A percentile compares a stretch with the other conserved stretches of the same genome.
phyloP scores from a whole-genome alignment of 2,113 vertebrate species.

The Miniopterus natalensis region DNA sequence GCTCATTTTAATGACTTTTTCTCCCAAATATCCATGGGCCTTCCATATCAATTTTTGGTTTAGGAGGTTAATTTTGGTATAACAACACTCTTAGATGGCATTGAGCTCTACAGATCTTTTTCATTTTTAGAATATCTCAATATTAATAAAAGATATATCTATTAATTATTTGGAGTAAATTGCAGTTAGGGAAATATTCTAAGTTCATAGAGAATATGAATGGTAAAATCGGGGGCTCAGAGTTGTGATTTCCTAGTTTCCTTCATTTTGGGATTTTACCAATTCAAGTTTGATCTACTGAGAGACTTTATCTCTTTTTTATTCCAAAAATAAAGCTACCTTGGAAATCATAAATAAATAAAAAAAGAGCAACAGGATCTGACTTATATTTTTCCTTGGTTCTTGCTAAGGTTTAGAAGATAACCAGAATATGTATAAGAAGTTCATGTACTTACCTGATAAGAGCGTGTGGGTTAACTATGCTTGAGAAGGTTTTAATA shows the following conservation, averaged over 20 bases:
- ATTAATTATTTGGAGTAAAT: background rate
- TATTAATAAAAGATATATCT: background rate
- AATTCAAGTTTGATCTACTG: background rate
- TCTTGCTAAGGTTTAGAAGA: background rate
- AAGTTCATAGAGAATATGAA: background rate
- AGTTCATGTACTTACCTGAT: background rate
- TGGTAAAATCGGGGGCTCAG: background rate
- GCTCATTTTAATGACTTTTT: conserved; percentile 57
- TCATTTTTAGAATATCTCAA: background rate
- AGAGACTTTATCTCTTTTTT: background rate
- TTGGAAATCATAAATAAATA: background rate
- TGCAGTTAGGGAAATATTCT: background rate
- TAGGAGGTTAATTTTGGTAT: conserved; percentile 11
- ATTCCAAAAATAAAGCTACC: conserved; percentile 17
- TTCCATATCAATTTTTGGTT: conserved; percentile 12
- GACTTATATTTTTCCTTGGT: background rate
- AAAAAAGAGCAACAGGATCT: background rate
- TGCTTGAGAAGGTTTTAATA: background rate
- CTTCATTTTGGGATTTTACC: background rate
- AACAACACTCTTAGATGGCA: background rate
- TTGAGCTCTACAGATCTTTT: background rate
- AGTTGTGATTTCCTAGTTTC: background rate
- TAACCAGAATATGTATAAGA: background rate
- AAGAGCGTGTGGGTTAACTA: background rate
- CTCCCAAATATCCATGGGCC: background rate